Evolutionary conservation across 1,140 invertebrate genomes (phyloP), one percentile per base, ranked within the genome.

Genomic region (Bombus confusus): DNA sequence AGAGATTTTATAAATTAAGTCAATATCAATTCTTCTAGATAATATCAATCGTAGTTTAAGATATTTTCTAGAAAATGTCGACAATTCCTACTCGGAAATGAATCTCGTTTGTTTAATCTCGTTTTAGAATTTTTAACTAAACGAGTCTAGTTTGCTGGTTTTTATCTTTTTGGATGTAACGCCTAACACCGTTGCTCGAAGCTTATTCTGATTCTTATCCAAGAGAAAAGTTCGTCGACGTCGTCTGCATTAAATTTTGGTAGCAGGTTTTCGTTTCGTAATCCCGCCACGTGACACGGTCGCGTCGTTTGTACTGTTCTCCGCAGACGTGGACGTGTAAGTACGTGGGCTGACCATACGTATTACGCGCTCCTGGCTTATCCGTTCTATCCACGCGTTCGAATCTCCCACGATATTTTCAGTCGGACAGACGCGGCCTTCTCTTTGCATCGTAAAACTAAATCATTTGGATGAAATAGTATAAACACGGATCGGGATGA

Each of bases 241-340:
- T 69, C 87, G 87, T 64, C 28, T 72, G 41, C 37, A 83, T 43
- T 86, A 77, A 86, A 89, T 90, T 90, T 90, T 59, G 75, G 74
- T 87, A 37, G 62, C 78, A 78, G 82, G 86, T 87, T 90, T 85
- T 75, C 81, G 79, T 90, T 90, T 90, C 89, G 88, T 90, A 90
- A 90, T 77, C 43, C 41, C 47, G 39, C 77, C 86, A 90, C 79
- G 82, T 83, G 88, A 90, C 59, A 83, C 15, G 64, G 72, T 28
- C 80, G 85, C 59, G 39, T 76, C 71, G 34, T 66, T 80, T n/a
- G 62, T 88, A 47, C 64, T 81, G 43, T 59, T 62, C 18, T 37
- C 28, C 34, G 6, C 64, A 62, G 47, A 78, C 88, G 57, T 37
- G 37, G 28, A 52, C 39, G 28, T 10, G 62, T 69, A 52, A 37